phyloP scores from a whole-genome alignment of 2,113 vertebrate genomes.

The Malaclemys terrapin region DNA sequence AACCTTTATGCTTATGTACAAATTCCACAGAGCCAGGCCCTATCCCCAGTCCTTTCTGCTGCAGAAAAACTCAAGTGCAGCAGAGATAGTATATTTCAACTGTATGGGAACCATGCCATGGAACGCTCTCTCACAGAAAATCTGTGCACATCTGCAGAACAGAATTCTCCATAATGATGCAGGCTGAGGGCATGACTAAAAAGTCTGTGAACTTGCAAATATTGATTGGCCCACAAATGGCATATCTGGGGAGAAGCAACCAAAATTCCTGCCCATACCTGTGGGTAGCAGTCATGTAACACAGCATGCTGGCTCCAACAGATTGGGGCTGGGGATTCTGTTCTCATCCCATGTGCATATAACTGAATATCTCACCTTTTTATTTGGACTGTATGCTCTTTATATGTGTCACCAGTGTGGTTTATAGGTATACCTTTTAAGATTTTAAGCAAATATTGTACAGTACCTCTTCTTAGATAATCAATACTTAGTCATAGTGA shows the following conservation, averaged over 20 bases:
- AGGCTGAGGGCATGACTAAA: background rate
- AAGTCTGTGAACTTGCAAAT: background rate
- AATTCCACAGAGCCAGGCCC: constrained; percentile 3
- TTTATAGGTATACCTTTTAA: background rate
- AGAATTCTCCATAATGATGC: background rate
- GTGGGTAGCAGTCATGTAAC: background rate
- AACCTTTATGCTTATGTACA: background rate
- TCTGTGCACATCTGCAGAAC: constrained; percentile 32
- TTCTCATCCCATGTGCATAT: rapidly evolving
- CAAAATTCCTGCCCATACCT: background rate
- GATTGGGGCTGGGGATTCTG: background rate
- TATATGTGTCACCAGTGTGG: background rate
- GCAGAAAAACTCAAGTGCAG: constrained; percentile 24
- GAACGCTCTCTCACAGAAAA: constrained; percentile 20
- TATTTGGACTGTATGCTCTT: background rate
- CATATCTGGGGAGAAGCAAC: background rate
- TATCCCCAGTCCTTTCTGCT: background rate
- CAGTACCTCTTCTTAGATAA: background rate
- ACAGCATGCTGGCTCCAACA: background rate
- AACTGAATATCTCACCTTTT: background rate
- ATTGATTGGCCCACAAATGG: background rate
- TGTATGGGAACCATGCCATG: constrained; percentile 35
- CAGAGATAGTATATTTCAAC: background rate
- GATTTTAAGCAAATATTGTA: background rate
- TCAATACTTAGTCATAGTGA: background rate